Evolutionary conservation across 2,888 invertebrate genomes (phyloP), one percentile per base, ranked within the genome.

Genomic region (Folsomia candida): DNA sequence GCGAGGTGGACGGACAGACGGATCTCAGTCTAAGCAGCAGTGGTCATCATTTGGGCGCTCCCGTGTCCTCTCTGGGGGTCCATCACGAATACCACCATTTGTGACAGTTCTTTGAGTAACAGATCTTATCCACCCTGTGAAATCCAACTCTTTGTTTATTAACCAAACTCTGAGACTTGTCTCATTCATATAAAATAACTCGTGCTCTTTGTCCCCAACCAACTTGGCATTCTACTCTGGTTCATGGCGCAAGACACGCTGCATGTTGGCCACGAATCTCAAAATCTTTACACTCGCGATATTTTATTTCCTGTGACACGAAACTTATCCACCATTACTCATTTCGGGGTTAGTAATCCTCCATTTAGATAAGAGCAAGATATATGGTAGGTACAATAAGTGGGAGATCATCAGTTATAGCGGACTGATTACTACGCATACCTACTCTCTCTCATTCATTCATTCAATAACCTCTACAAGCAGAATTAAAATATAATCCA

Each of bases 1-100:
- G 57, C 11, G n/a, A n/a, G 6, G 6, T 11, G 6, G 20, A 57
- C 22, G 77, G 76, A 69, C 77, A 77, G 73, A 74, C 77, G 68
- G 78, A 77, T 57, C 73, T 74, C 74, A 74, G 75, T 73, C 47
- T 47, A 18, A 47, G 47, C 47, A 18, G 47, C 9, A 9, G 18
- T 47, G 76, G 74, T 75, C 76, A 76, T 74, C 76, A 71, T 74
- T 65, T 78, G 72, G 75, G 75, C 71, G 70, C 75, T 73, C 76
- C 76, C 68, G 74, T 73, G 59, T 69, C 72, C 20, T 65, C 76
- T 54, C 69, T 78, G 64, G 78, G 78, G 72, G 78, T 74, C 54
- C 76, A 77, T 61, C 79, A 79, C 72, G 79, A 79, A 58, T 79
- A 79, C 68, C 79, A 78, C 70, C 79, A 79, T 70, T 78, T 79